Evolutionary conservation across 2,888 invertebrate genomes (phyloP), one percentile per base, ranked within the genome.

Genomic region (Campoletis raptor): DNA sequence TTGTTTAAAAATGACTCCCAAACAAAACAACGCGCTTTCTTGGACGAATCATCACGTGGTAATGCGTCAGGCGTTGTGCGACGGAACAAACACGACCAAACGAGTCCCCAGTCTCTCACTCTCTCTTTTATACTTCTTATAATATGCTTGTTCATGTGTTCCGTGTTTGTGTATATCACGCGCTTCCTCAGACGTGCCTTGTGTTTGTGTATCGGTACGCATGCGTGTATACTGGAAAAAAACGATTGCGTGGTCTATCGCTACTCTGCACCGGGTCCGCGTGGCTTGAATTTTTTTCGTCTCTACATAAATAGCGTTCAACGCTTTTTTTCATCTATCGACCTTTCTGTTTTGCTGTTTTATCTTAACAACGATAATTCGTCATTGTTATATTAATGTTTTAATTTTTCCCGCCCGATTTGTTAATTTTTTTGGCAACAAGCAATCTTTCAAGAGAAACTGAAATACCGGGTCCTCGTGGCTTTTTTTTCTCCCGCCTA

Each of bases 31-130:
- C 52, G 64, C 85, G 69, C 30, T 48, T 45, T 84, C 88, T 83
- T 86, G 77, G 69, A 70, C 87, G 87, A 83, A 92, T 92, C 92
- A 92, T 92, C 92, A 92, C 92, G 92, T 92, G 92, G 92, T 90
- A 89, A 92, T 92, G 92, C 91, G 91, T 91, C 91, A 92, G 90
- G 83, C 81, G 79, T 82, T 66, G 82, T 76, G 76, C 66, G 82
- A 54, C 57, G 24, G 57, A 79, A 81, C 80, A 64, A 84, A 83
- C 79, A 69, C 30, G 45, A 70, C 21, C 72, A 70, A 79, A 54
- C 82, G 69, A 82, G 83, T 76, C 70, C 48, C 61, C 70, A 70
- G 48, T 61, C 15, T 78, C 77, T 24, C 64, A 72, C 64, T 64
- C 30, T 80, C 80, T 42, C 73, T n/a, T 72, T 70, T 30, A 24